phyloP scores from a whole-genome alignment of 2,888 invertebrate species.

The Pimpla rufipes region DNA sequence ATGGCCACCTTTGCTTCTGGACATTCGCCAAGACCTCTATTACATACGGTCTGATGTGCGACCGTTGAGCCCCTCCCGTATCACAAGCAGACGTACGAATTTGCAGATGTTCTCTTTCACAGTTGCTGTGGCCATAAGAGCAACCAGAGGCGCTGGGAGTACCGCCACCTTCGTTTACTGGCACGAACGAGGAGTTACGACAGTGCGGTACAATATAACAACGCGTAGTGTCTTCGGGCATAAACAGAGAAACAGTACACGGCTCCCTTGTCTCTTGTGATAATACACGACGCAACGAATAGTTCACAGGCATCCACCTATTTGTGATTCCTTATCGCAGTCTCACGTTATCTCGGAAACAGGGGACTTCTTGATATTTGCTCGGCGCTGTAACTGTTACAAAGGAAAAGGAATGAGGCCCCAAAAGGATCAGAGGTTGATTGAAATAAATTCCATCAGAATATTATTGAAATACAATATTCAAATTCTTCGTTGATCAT shows the following conservation, averaged over 20 bases:
- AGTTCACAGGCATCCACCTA: slow-evolving; percentile 25
- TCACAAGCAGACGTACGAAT: slow-evolving; percentile 72
- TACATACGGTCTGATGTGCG: slow-evolving; percentile 79
- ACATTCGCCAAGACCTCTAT: slow-evolving; percentile 81
- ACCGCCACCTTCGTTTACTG: slow-evolving; percentile 46
- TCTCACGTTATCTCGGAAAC: slow-evolving; percentile 25
- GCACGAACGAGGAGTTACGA: slow-evolving; percentile 56
- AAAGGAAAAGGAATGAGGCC: slow-evolving; percentile 24
- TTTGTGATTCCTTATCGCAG: slow-evolving; percentile 22
- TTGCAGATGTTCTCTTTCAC: slow-evolving; percentile 74
- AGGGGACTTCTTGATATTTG: slow-evolving; percentile 27
- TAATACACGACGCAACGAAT: slow-evolving; percentile 33
- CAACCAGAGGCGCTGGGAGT: background rate
- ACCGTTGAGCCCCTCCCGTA: slow-evolving; percentile 65
- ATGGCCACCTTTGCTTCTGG: slow-evolving; percentile 71
- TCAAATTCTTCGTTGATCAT: too few species aligned
- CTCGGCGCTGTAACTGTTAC: slow-evolving; percentile 11
- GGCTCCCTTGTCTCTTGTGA: slow-evolving; percentile 36
- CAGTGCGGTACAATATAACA: slow-evolving; percentile 33
- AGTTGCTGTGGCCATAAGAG: slow-evolving; percentile 30
- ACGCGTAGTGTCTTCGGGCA: background rate
- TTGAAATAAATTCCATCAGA: slow-evolving; percentile 7
- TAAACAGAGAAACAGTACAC: background rate
- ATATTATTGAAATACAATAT: too few species aligned
- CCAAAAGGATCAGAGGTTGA: slow-evolving; percentile 16